Evolutionary conservation across 2,113 vertebrate genomes (phyloP).

Genomic region (Pterocles gutturalis): DNA sequence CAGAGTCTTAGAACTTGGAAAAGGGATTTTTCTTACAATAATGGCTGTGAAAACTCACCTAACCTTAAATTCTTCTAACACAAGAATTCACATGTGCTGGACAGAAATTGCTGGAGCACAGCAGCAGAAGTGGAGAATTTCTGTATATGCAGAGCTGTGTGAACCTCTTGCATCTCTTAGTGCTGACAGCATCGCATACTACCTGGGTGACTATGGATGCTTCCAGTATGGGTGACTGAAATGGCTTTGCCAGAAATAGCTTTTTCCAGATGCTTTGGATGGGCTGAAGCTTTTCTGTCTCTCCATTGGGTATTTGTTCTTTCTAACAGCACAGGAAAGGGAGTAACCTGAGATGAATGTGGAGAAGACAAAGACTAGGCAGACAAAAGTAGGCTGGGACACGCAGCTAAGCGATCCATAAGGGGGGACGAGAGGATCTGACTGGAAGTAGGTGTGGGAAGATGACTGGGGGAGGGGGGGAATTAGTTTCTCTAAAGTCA

Average conservation of each 20-base stretch:
- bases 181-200: rapidly evolving
- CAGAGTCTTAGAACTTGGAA: not conserved
- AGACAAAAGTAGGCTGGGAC: not conserved
- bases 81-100: not conserved
- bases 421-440: rapidly evolving
- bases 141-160: rapidly evolving
- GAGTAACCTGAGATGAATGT: not conserved
- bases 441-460: not conserved
- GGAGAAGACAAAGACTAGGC: not conserved
- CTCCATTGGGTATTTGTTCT: not conserved
- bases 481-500: too few relatives aligned
- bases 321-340: not conserved
- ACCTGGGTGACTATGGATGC: not conserved
- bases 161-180: not conserved
- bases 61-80: not conserved
- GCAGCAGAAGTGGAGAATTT: not conserved
- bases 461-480: too few relatives aligned
- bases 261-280: not conserved
- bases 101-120: not conserved
- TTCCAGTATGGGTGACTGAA: not conserved
- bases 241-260: not conserved
- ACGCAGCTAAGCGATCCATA: not conserved
- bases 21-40: not conserved
- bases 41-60: not conserved
- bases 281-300: not conserved